Evolutionary conservation across 2,888 invertebrate genomes (phyloP), one percentile per base, ranked within the genome.

Genomic region (Caenorhabditis drosophilae): DNA sequence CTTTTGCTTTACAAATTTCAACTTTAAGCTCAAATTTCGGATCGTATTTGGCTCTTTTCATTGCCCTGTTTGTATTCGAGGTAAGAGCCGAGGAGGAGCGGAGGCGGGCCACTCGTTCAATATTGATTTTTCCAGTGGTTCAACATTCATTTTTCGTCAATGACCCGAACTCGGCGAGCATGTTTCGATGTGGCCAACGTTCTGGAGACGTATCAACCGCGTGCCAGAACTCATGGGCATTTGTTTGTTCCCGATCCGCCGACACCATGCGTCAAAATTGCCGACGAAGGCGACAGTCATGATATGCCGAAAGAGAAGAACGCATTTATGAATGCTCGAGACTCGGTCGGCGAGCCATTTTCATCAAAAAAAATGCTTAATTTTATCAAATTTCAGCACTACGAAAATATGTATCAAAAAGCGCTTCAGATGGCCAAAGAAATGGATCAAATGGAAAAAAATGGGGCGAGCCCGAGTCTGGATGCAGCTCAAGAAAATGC

Each of bases 101-200:
- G n/a, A n/a, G n/a, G n/a, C n/a, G n/a, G n/a, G n/a, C n/a, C n/a
- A n/a, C n/a, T n/a, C n/a, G n/a, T n/a, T n/a, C n/a, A n/a, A n/a
- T 25, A 16, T n/a, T 27, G 18, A n/a, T n/a, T n/a, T n/a, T 57
- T 66, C 54, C 52, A 76, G 71, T 79, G 78, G 77, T 59, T 64
- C 35, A 50, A 47, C 20, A 46, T 78, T 11, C 75, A 79, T 47
- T 61, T 67, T 16, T 27, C 57, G 11, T 60, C 70, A 18, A 61
- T 79, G 57, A 75, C 77, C 1, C 54, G 75, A 11, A 60, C 49
- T 12, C 56, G 61, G 35, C 72, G 76, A 16, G 76, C 79, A 16
- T 71, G 58, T 49, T 79, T 79, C 67, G 78, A 79, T 57, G 77
- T 77, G 31, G 73, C 69, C 22, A 79, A 79, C 58, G 74, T 79